phyloP scores from a whole-genome alignment of 2,113 vertebrate species.

The Haemorhous mexicanus region DNA sequence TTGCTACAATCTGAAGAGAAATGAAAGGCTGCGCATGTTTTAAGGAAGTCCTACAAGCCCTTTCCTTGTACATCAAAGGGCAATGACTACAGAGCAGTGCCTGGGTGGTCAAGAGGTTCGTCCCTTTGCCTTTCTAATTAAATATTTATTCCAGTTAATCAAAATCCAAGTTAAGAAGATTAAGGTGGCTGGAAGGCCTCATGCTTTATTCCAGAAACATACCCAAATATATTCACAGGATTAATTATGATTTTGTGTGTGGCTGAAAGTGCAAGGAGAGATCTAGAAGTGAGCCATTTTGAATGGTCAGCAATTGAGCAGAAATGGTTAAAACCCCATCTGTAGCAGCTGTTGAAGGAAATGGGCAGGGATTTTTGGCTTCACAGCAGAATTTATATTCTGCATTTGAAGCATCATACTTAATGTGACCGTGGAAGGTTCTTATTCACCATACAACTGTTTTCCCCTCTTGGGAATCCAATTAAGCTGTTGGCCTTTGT shows the following conservation, averaged over 20 bases:
- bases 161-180: neutral
- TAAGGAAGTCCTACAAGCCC: neutral
- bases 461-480: neutral
- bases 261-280: neutral
- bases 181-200: neutral
- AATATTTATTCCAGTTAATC: conserved; percentile 22
- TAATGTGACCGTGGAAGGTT: neutral
- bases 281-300: neutral
- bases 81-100: neutral
- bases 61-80: neutral
- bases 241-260: neutral
- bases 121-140: conserved; percentile 8
- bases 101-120: neutral
- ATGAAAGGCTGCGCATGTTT: neutral
- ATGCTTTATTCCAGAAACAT: neutral
- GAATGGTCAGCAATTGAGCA: accelerated
- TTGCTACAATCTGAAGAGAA: neutral
- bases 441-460: neutral
- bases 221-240: neutral
- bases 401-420: neutral
- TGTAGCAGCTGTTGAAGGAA: neutral
- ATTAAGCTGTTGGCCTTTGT: conserved; percentile 29
- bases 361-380: neutral
- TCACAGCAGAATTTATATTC: neutral
- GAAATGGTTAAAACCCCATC: neutral